Evolutionary conservation across 2,113 vertebrate genomes (phyloP).

Genomic region (Hyaena hyaena): DNA sequence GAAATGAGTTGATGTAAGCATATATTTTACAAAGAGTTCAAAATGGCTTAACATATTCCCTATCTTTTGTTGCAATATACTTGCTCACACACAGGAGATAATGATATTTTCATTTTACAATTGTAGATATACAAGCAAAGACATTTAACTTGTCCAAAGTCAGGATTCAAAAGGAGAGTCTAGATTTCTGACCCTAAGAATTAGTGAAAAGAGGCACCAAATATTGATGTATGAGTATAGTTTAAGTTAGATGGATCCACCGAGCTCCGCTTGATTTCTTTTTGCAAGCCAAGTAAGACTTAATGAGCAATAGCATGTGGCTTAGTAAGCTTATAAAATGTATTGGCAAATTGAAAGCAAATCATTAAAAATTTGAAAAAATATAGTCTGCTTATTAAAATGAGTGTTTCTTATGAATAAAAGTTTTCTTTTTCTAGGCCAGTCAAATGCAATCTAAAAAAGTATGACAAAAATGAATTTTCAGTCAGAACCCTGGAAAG

Average conservation of each 20-base stretch:
- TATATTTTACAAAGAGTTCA: neutral
- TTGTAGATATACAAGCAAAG: neutral
- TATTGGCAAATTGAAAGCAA: slow-evolving; percentile 17
- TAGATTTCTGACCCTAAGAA: neutral
- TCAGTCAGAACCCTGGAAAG: neutral
- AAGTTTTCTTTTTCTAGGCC: slow-evolving; percentile 10
- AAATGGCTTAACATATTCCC: neutral
- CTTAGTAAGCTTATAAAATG: slow-evolving; percentile 6
- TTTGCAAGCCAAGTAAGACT: neutral
- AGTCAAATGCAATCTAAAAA: neutral
- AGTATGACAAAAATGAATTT: slow-evolving; percentile 49
- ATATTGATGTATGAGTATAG: neutral
- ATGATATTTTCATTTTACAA: neutral
- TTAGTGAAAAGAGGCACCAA: neutral
- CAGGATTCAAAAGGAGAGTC: neutral
- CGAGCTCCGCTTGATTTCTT: neutral
- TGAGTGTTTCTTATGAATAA: slow-evolving; percentile 23
- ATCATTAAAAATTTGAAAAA: slow-evolving; percentile 3
- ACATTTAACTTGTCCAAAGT: neutral
- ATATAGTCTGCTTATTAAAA: neutral
- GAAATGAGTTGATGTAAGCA: neutral
- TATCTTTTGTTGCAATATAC: neutral
- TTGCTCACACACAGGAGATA: neutral
- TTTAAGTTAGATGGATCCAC: neutral
- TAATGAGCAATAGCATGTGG: neutral